Evolutionary conservation across 2,888 invertebrate genomes (phyloP), one percentile per base, ranked within the genome.

Genomic region (Mystacides longicornis): DNA sequence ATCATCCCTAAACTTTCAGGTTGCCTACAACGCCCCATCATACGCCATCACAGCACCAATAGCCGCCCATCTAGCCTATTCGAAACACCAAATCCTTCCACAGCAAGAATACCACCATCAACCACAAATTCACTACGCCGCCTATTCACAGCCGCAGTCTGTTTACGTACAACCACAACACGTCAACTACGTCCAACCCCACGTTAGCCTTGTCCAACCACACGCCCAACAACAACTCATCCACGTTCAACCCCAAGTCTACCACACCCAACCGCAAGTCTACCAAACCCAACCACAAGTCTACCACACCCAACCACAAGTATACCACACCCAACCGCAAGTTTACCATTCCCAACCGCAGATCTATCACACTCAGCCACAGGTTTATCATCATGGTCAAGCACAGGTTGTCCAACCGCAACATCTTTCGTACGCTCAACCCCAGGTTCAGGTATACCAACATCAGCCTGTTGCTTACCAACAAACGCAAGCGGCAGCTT

Each of bases 1-100:
- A 27, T 11, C n/a, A n/a, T n/a, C n/a, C n/a, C n/a, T n/a, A n/a
- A n/a, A n/a, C 3, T 66, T 63, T 27, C 70, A 75, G 75, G 59
- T 68, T 20, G 65, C 67, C 23, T 64, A 45, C 22, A 51, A 68
- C 33, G 69, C 71, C 5, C 68, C 57, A 1, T 51, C 67, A 19
- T 74, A 71, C 60, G 71, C 74, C 62, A 67, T 74, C 20, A 72
- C 73, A 21, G 65, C 67, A 2, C 70, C 72, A 9, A 66, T 74
- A 20, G 67, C 69, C 19, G 71, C 74, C 5, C 71, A 72, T 57
- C 65, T 73, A 33, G 71, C 71, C 1, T 73, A 73, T 64, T 62
- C 69, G 1, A 72, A 72, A 49, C 69, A 69, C 63, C 69, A 70
- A 52, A 51, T 58, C 2, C 63, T 68, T 31, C 65, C 66, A 22